Evolutionary conservation across 2,888 invertebrate genomes (phyloP).

Genomic region (Anthrax anthrax): DNA sequence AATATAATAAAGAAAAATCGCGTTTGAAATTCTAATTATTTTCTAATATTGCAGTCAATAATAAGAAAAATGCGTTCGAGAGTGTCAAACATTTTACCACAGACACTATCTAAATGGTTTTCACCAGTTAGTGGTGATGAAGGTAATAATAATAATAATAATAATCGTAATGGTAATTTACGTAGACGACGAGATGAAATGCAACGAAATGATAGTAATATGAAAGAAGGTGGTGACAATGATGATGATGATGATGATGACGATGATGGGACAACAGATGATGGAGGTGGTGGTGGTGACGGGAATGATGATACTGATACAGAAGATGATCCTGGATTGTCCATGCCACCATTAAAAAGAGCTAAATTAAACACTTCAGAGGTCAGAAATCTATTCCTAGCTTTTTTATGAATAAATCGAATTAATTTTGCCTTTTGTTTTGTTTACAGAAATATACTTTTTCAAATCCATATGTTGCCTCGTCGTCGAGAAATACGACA

Average conservation of each 20-base stretch:
- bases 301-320: not conserved
- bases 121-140: conserved; percentile 18
- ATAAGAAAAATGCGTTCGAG: conserved; percentile 30
- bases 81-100: conserved; percentile 29
- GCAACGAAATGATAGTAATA: conserved; percentile 13
- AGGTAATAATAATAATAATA: not conserved
- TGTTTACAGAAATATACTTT: not conserved
- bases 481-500: conserved; percentile 10
- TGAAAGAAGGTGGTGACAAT: conserved; percentile 14
- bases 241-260: conserved; percentile 12
- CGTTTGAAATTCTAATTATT: too few species aligned
- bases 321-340: not conserved
- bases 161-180: conserved; percentile 16
- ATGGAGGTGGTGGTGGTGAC: conserved; percentile 7
- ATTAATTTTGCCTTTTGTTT: too few species aligned
- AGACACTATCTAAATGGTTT: conserved; percentile 29
- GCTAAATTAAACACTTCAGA: conserved; percentile 8
- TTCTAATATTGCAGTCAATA: conserved; percentile 23
- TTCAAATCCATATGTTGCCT: conserved; percentile 2
- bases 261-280: conserved; percentile 4
- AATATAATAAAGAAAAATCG: too few species aligned
- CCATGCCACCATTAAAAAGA: conserved; percentile 14
- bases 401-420: too few species aligned
- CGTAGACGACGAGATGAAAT: conserved; percentile 22
- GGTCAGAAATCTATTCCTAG: not conserved